Evolutionary conservation across 2,888 invertebrate species (phyloP), one percentile per base, ranked within the genome.

Genomic region (Apamea monoglypha): DNA sequence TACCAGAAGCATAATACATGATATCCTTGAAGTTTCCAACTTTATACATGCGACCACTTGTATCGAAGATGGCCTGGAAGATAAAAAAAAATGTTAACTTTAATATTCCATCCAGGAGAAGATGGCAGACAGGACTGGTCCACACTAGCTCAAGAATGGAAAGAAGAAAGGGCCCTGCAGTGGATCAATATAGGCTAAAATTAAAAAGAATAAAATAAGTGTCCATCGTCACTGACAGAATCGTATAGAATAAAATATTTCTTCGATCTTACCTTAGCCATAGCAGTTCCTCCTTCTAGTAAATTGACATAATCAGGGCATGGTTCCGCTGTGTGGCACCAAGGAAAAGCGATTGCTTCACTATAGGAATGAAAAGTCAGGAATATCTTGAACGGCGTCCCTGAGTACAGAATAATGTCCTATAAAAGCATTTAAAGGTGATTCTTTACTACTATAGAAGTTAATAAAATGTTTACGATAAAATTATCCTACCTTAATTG

Each of bases 21-120:
- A 96, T 90, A 80, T 96, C 96, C 88, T 94, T 96, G 86, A 96
- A 96, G 83, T 95, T 95, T 0, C 97, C 97, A 6, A 97, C 96
- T 93, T 96, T 96, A 80, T 96, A 97, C 94, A 95, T 95, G 18
- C 94, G 93, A 16, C 96, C 95, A 47, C 89, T 94, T 3, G 95
- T 94, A 75, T 96, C 93, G 75, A 93, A 95, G 47, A 96, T 96
- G 29, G 96, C 96, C 96, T 97, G 89, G 70, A 93, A 93, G 1
- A 72, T 21, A 25, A 36, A 32, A 29, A 0, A 64, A 36, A 14
- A 16, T 0, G 14, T 25, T 66, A 25, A 64, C n/a, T 32, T 14
- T 21, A 44, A n/a, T 4, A 53, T 50, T n/a, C n/a, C 8, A 50
- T 18, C 2, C 21, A 25, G 10, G 4, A 56, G n/a, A 12, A n/a